phyloP scores from a whole-genome alignment of 2,113 vertebrate genomes.

The Hippocampus mohnikei region DNA sequence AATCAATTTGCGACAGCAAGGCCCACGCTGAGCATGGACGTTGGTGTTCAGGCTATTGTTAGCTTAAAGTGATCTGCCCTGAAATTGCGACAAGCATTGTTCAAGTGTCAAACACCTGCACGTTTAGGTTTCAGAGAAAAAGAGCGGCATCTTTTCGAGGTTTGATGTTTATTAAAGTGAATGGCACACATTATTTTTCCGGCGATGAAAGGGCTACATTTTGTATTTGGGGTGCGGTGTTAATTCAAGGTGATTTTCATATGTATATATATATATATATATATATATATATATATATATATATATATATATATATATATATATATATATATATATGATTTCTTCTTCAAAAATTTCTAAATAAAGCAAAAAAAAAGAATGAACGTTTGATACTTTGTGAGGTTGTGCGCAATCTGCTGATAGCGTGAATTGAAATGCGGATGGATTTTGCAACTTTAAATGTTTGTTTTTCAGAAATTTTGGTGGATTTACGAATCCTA shows the following conservation, averaged over 20 bases:
- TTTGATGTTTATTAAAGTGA: not conserved
- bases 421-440: not conserved
- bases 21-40: too few species aligned
- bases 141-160: too few species aligned
- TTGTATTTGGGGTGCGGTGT: too few species aligned
- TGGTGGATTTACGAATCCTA: not conserved
- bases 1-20: constrained; percentile 11
- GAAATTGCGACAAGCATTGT: not conserved
- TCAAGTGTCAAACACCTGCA: not conserved
- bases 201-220: too few species aligned
- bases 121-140: too few species aligned
- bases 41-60: not conserved
- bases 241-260: not conserved
- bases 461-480: not conserved
- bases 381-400: not conserved
- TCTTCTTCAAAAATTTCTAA: not conserved
- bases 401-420: not conserved
- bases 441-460: not conserved
- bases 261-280: too few species aligned
- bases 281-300: too few species aligned
- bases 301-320: too few species aligned
- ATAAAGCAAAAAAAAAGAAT: not conserved
- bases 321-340: too few species aligned
- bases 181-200: not conserved
- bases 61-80: not conserved